phyloP scores from a whole-genome alignment of 2,888 invertebrate genomes.

The Petrolisthes cinctipes region DNA sequence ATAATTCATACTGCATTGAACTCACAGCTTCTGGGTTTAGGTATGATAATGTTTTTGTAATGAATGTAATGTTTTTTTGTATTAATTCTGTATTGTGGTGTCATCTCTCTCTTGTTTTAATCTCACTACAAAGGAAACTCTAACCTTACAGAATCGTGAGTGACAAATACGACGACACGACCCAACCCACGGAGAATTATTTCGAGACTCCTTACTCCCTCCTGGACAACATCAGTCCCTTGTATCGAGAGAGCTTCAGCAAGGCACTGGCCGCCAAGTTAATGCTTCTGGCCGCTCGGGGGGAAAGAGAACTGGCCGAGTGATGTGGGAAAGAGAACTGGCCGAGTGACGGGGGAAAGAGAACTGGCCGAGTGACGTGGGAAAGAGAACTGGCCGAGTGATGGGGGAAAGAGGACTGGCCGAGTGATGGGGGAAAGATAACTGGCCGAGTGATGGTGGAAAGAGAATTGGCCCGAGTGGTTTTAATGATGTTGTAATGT shows the following conservation, averaged over 20 bases:
- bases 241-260: conserved; percentile 81
- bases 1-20: too few relatives aligned
- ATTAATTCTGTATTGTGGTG: too few relatives aligned
- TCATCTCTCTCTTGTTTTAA: too few relatives aligned
- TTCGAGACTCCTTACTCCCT: conserved; percentile 87
- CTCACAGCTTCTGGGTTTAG: too few relatives aligned
- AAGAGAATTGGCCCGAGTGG: conserved; percentile 10
- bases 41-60: too few relatives aligned
- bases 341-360: neutral
- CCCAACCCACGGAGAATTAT: conserved; percentile 72
- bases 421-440: too few relatives aligned
- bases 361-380: conserved; percentile 8
- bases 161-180: conserved; percentile 74
- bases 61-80: too few relatives aligned
- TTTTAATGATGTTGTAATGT: too few relatives aligned
- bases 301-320: conserved; percentile 17
- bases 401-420: too few relatives aligned
- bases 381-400: conserved; percentile 18
- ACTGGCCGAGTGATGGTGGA: too few relatives aligned
- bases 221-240: conserved; percentile 80
- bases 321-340: conserved; percentile 12
- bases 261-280: conserved; percentile 75
- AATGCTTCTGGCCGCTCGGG: conserved; percentile 36
- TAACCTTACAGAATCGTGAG: conserved; percentile 74
- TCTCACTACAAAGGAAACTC: conserved; percentile 79